Percentiles rank a stretch among this genome's conserved stretches.
Conservation (phyloP, 2,888 invertebrate genomes). For the Morpho achilles region DNA sequence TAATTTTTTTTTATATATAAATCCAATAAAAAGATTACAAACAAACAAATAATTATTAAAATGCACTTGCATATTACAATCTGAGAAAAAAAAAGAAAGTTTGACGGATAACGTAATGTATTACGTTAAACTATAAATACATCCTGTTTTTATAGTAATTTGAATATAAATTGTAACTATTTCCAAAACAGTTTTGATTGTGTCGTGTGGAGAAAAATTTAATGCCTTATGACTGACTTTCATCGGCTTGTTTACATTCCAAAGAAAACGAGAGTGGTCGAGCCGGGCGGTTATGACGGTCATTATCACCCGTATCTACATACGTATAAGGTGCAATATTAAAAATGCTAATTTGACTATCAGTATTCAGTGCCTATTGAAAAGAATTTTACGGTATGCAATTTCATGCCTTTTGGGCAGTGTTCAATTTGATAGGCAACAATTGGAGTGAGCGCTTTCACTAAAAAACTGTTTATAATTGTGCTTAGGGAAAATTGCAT, state of each 20-base stretch:
- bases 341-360: constrained; percentile 12
- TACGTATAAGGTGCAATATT: constrained; percentile 14
- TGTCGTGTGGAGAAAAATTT: constrained; percentile 1
- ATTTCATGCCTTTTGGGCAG: constrained; percentile 51
- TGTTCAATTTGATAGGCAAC: constrained; percentile 34
- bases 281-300: constrained; percentile 21
- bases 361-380: constrained; percentile 27
- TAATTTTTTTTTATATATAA: too few relatives aligned
- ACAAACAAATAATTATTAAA: too few relatives aligned
- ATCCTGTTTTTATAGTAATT: too few relatives aligned
- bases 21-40: too few relatives aligned
- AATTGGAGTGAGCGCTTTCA: constrained; percentile 44
- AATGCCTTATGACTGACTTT: constrained; percentile 26
- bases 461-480: constrained; percentile 32
- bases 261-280: constrained; percentile 45
- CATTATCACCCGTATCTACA: constrained; percentile 17
- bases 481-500: constrained; percentile 6
- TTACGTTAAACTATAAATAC: too few relatives aligned
- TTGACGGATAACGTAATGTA: too few relatives aligned
- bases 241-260: constrained; percentile 39
- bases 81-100: too few relatives aligned
- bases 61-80: too few relatives aligned
- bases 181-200: not conserved
- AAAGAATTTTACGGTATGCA: constrained; percentile 40
- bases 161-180: not conserved